These are phyloP conservation scores for Monopterus albus DNA, from an alignment of 2,113 vertebrate genomes.

Conservation along the genomic window DNA sequence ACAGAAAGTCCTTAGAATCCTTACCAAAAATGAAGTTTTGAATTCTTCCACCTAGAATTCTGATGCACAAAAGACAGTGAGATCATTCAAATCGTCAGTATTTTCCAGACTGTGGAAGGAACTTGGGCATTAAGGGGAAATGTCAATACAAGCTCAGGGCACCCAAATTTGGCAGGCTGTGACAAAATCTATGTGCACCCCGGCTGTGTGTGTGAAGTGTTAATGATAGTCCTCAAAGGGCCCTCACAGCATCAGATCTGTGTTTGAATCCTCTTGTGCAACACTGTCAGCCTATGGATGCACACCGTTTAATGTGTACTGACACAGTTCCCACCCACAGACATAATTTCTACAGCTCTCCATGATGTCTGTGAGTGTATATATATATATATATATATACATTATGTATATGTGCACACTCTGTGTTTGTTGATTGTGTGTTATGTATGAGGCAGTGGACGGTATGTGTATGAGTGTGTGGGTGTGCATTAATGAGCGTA, in stretches of 20 bases:
- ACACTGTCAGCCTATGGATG: slow-evolving; percentile 57
- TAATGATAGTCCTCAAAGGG: slow-evolving; percentile 66
- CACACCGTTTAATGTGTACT: slow-evolving; percentile 61
- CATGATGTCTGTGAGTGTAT: slow-evolving; percentile 29
- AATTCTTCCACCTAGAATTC: slow-evolving; percentile 10
- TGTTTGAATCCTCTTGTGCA: slow-evolving; percentile 50
- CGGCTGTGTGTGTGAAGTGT: slow-evolving; percentile 37
- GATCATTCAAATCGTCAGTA: slow-evolving; percentile 32
- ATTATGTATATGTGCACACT: slow-evolving; percentile 23
- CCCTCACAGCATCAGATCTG: slow-evolving; percentile 49
- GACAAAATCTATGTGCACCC: slow-evolving; percentile 36
- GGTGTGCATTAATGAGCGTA: slow-evolving; percentile 4
- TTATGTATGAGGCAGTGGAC: background rate
- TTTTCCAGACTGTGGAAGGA: slow-evolving; percentile 57
- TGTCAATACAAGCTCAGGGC: slow-evolving; percentile 18
- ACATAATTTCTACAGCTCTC: slow-evolving; percentile 24
- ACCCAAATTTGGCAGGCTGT: slow-evolving; percentile 39
- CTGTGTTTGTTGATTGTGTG: background rate
- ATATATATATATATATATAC: slow-evolving; percentile 27
- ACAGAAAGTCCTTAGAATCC: slow-evolving; percentile 19
- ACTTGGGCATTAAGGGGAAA: slow-evolving; percentile 28
- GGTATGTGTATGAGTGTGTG: slow-evolving; percentile 12
- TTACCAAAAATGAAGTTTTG: slow-evolving; percentile 12
- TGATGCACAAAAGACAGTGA: slow-evolving; percentile 30
- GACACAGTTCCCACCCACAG: slow-evolving; percentile 11